Evolutionary conservation across 2,888 invertebrate genomes (phyloP).

Genomic region (Siphonodentalium dalli): DNA sequence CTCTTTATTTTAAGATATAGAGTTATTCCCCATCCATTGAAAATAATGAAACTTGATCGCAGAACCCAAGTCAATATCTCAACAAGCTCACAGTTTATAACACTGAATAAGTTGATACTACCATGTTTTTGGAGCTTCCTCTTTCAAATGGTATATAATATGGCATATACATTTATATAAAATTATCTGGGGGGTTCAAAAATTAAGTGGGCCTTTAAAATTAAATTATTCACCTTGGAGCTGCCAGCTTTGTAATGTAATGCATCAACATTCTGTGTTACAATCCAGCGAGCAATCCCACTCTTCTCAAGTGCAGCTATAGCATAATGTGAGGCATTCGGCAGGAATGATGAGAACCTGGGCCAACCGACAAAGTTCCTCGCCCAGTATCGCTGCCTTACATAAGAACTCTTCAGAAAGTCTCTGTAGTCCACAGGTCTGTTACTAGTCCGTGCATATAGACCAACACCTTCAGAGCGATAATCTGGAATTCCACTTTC

Average conservation of each 20-base stretch:
- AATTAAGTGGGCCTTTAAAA: too few species aligned
- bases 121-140: too few species aligned
- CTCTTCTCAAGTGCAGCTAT: slow-evolving; percentile 77
- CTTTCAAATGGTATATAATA: too few species aligned
- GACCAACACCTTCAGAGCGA: slow-evolving; percentile 87
- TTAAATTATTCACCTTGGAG: too few species aligned
- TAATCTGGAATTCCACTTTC: slow-evolving; percentile 80
- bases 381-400: slow-evolving; percentile 84
- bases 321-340: slow-evolving; percentile 80
- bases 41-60: too few species aligned
- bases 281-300: slow-evolving; percentile 73
- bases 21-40: too few species aligned
- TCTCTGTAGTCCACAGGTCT: slow-evolving; percentile 88
- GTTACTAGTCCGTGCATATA: slow-evolving; percentile 84
- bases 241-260: slow-evolving; percentile 91
- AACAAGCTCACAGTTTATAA: too few species aligned
- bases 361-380: slow-evolving; percentile 93
- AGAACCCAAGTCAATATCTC: too few species aligned
- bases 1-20: too few species aligned
- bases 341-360: slow-evolving; percentile 75
- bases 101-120: too few species aligned
- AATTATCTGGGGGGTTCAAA: too few species aligned
- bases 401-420: slow-evolving; percentile 71
- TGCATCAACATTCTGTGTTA: slow-evolving; percentile 97
- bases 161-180: too few species aligned